A percentile compares a stretch with the other conserved stretches of the same genome.
phyloP scores from a whole-genome alignment of 2,797 vertebrate genomes.

The Clangula hyemalis region DNA sequence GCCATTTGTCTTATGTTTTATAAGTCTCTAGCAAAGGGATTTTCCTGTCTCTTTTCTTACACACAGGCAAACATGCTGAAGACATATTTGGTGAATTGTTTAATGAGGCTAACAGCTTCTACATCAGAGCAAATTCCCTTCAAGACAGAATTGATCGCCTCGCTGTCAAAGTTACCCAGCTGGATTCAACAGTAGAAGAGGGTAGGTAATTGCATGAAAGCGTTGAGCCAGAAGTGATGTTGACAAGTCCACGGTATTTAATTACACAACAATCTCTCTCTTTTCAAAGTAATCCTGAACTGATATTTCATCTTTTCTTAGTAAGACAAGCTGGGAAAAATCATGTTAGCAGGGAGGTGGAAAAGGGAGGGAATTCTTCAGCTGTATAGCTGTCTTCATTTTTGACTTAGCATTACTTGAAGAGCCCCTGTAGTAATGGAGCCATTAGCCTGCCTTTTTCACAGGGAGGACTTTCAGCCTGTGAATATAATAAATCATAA shows the following conservation, averaged over 20 bases:
- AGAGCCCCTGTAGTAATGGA: background rate
- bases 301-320: conserved; percentile 48
- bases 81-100: conserved; percentile 99
- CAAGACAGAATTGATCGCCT: conserved; percentile 98
- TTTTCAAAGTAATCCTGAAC: conserved; percentile 14
- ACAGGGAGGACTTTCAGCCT: background rate
- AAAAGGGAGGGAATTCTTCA: background rate
- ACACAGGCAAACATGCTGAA: conserved; percentile 96
- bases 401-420: background rate
- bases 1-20: background rate
- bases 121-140: conserved; percentile 95
- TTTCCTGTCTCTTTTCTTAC: conserved; percentile 44
- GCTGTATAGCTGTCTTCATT: background rate
- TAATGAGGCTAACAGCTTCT: conserved; percentile 96
- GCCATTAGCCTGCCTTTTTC: background rate
- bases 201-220: conserved; percentile 83
- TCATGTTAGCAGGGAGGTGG: background rate
- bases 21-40: conserved; percentile 20
- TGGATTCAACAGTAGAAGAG: conserved; percentile 99
- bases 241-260: conserved; percentile 61
- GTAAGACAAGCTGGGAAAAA: background rate
- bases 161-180: conserved; percentile 98
- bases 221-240: conserved; percentile 55
- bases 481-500: background rate
- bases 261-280: conserved; percentile 58